Percentiles rank a stretch among this genome's conserved stretches.
Evolutionary conservation across 1,140 invertebrate species (phyloP).

Genomic region (Holcopasites calliopsidis): DNA sequence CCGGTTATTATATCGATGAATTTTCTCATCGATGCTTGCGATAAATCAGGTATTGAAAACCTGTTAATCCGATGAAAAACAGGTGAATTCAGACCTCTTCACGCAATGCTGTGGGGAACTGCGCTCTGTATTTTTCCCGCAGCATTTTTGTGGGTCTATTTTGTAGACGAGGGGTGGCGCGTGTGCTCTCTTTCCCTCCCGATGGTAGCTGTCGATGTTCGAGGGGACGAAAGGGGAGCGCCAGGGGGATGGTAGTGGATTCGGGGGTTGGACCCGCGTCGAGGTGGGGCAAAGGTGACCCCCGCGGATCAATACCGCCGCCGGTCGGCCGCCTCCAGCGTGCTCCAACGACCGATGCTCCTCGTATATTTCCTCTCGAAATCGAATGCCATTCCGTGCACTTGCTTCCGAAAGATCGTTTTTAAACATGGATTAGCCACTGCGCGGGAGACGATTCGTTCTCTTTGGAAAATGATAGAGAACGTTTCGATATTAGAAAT

Average conservation of each 20-base stretch:
- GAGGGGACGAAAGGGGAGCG: slow-evolving; percentile 41
- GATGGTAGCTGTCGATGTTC: slow-evolving; percentile 36
- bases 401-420: slow-evolving; percentile 3
- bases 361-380: slow-evolving; percentile 52
- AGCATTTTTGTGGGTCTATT: slow-evolving; percentile 63
- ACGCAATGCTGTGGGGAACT: background rate
- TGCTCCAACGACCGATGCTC: slow-evolving; percentile 52
- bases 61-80: slow-evolving; percentile 30
- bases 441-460: too few relatives aligned
- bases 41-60: background rate
- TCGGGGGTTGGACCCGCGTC: slow-evolving; percentile 69
- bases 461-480: too few relatives aligned
- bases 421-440: too few relatives aligned
- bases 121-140: slow-evolving; percentile 48
- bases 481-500: too few relatives aligned
- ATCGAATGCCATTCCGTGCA: slow-evolving; percentile 50
- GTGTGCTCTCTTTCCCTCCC: slow-evolving; percentile 29
- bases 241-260: slow-evolving; percentile 59
- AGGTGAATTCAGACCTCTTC: slow-evolving; percentile 3
- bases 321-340: slow-evolving; percentile 71
- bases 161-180: slow-evolving; percentile 30
- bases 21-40: too few relatives aligned
- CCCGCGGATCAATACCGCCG: slow-evolving; percentile 77
- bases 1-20: background rate
- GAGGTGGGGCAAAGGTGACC: slow-evolving; percentile 71